Conservation (phyloP, 2,888 invertebrate species). For the Apodemia hepburni region DNA sequence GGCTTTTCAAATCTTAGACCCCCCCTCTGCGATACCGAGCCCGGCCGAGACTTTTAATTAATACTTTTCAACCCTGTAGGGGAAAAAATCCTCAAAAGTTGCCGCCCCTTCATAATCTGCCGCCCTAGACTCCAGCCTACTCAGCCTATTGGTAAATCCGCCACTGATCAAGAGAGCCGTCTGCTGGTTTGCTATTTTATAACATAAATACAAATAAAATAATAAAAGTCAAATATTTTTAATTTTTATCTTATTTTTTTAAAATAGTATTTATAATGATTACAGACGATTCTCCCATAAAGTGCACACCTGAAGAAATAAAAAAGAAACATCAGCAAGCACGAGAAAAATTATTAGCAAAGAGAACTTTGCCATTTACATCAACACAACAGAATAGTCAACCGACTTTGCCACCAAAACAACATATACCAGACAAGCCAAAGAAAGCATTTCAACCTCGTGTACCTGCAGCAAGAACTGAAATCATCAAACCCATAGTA, state of each 20-base stretch:
- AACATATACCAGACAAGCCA: conserved; percentile 23
- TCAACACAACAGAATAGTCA: conserved; percentile 37
- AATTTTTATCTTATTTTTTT: neutral
- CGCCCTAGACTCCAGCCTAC: no score
- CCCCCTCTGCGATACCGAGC: no score
- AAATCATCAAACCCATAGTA: conserved; percentile 25
- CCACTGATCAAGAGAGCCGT: no score
- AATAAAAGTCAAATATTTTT: no score
- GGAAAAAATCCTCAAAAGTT: no score
- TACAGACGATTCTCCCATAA: conserved; percentile 58
- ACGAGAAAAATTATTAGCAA: conserved; percentile 78
- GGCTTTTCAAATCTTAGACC: no score
- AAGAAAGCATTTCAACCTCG: conserved; percentile 51
- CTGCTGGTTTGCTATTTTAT: no score
- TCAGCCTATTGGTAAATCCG: no score
- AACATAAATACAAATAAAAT: no score
- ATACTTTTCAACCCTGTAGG: no score
- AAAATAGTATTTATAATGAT: neutral
- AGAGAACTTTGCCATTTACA: conserved; percentile 62
- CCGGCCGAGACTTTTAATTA: no score
- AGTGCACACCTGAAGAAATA: conserved; percentile 81
- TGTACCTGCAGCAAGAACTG: conserved; percentile 38
- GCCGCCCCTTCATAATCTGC: no score
- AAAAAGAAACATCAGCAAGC: conserved; percentile 81
- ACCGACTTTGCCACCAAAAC: conserved; percentile 26